Evolutionary conservation across 2,797 vertebrate species (phyloP), one percentile per base, ranked within the genome.

Genomic region (Mastacembelus armatus): DNA sequence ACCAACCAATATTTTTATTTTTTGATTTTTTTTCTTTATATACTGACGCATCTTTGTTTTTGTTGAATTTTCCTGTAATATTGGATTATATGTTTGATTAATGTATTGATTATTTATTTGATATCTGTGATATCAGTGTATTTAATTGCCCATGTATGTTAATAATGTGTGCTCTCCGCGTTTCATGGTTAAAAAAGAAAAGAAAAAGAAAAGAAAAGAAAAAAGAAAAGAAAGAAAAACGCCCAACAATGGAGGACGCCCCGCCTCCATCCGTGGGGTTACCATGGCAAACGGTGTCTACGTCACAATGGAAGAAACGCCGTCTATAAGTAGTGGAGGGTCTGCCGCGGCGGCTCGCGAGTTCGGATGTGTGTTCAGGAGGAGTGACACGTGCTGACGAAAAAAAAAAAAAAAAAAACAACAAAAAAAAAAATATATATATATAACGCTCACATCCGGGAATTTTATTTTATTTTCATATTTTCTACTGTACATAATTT

Each of bases 221-320:
- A n/a, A n/a, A n/a, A n/a, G n/a, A n/a, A n/a, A n/a, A n/a, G n/a
- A n/a, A n/a, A n/a, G n/a, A 33, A 32, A 63, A 63, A 52, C 60
- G 43, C 64, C 81, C 82, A 77, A 36, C 81, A 64, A 79, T 71
- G 65, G 63, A 66, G 63, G 58, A 88, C 1, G 81, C 88, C 78
- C 85, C 92, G 78, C 93, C 93, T 66, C 82, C 74, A 58, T 84
- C 74, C 80, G 83, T 83, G 85, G 71, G 54, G 93, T 94, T 92
- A 85, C 93, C 92, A 93, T 93, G 91, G 90, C 87, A 82, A 94
- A 80, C 19, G 11, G 47, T 12, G 71, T 59, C 68, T 83, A 94
- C 93, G 93, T 94, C 93, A 94, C 86, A 48, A 74, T 55, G 74
- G 80, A 88, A 85, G 83, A 66, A 85, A 84, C 84, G 80, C 82